Evolutionary conservation across 2,113 vertebrate genomes (phyloP).

Genomic region (Sebastes schlegelii): DNA sequence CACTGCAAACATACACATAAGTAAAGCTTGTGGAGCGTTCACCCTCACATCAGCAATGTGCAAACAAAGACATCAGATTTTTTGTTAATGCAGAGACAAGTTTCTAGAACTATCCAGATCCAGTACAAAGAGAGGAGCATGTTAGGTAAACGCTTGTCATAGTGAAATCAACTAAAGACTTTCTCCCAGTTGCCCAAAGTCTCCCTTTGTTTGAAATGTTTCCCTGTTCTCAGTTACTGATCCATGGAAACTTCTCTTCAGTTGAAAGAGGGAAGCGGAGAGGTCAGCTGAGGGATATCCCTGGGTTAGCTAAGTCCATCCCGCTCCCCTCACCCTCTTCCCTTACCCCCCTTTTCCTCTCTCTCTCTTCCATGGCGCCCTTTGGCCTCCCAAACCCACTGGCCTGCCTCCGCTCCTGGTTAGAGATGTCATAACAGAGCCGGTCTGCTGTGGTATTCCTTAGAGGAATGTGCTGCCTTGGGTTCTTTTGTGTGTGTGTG

Average conservation of each 20-base stretch:
- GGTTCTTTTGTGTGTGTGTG: slow-evolving; percentile 24
- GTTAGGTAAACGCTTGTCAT: not conserved
- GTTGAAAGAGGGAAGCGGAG: slow-evolving; percentile 19
- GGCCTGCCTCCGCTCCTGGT: slow-evolving; percentile 42
- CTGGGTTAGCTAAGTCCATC: slow-evolving; percentile 18
- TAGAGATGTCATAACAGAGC: slow-evolving; percentile 60
- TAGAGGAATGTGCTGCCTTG: slow-evolving; percentile 54
- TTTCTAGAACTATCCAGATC: slow-evolving; percentile 16
- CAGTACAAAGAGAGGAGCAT: not conserved
- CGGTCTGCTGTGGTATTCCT: slow-evolving; percentile 51
- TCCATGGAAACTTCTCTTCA: slow-evolving; percentile 45
- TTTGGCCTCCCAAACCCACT: slow-evolving; percentile 40
- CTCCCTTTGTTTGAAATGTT: slow-evolving; percentile 23
- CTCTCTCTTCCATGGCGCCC: slow-evolving; percentile 7
- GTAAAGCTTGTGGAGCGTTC: slow-evolving; percentile 35
- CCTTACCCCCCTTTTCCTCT: slow-evolving; percentile 8
- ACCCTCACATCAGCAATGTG: not conserved
- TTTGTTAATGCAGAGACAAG: not conserved
- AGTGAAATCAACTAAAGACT: not conserved
- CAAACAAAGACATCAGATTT: not conserved
- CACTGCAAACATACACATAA: slow-evolving; percentile 41
- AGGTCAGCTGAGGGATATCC: slow-evolving; percentile 17
- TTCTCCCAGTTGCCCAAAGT: not conserved
- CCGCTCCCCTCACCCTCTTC: not conserved
- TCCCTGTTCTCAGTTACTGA: slow-evolving; percentile 25